phyloP scores from a whole-genome alignment of 2,797 vertebrate genomes.

The Spea hammondii region DNA sequence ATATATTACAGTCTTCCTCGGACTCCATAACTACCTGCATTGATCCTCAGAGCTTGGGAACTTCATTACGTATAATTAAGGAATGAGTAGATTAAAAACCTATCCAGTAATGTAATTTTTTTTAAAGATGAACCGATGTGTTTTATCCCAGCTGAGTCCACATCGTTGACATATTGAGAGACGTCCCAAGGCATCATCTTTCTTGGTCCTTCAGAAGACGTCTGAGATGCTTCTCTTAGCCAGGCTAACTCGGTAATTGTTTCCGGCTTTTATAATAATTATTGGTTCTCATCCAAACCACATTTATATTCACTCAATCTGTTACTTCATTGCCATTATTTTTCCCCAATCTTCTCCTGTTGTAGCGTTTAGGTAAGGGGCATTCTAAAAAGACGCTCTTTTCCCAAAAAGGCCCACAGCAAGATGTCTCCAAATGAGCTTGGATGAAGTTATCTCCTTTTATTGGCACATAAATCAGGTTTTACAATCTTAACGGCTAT shows the following conservation, averaged over 20 bases:
- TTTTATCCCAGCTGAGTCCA: too few relatives aligned
- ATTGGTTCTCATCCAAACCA: background rate
- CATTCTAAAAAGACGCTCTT: background rate
- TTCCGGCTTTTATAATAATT: background rate
- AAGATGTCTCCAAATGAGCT: conserved; percentile 19
- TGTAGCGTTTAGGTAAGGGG: background rate
- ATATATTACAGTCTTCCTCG: too few relatives aligned
- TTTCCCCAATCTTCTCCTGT: background rate
- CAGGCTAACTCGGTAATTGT: background rate
- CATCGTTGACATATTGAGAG: too few relatives aligned
- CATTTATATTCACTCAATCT: background rate
- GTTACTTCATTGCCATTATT: background rate
- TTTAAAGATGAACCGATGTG: too few relatives aligned
- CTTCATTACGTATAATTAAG: too few relatives aligned
- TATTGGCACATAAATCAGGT: conserved; percentile 35
- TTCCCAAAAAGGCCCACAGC: conserved; percentile 8
- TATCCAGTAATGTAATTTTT: too few relatives aligned
- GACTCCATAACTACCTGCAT: too few relatives aligned
- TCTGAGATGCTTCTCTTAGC: background rate
- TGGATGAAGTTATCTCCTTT: conserved; percentile 36
- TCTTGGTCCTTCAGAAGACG: background rate
- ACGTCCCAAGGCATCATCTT: background rate
- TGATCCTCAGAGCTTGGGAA: too few relatives aligned
- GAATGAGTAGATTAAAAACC: too few relatives aligned
- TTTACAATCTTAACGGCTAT: conserved; percentile 31